Base-by-base conservation (phyloP, 2,888 invertebrate genomes). In the Hirtodrosophila alboralis region DNA sequence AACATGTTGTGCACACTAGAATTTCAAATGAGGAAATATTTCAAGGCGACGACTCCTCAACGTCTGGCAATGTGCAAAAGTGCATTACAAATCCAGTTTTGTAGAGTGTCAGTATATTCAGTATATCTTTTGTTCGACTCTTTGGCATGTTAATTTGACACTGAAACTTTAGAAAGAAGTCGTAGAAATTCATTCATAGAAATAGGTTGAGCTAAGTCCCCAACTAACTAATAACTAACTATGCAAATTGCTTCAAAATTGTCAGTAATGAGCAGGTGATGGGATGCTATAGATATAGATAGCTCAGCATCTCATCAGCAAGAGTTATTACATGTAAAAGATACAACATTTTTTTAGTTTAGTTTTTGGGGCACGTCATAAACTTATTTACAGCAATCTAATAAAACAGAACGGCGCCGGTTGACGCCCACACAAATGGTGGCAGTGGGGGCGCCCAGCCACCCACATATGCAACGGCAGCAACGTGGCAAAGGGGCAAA, bases 301-400 rank as follows among this genome's bases (percentile, higher is more conserved):
- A 61, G 18, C 28, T 48, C 6, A 16, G 18, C 47, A 51, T 16
- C 44, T 59, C 61, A 67, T 67, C 60, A 54, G 53, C 16, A 7
- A 12, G 7, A 41, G 49, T 61, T 48, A 26, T 41, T 51, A 16
- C 49, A 62, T 43, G 40, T 33, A 21, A 23, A 47, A 51, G 41
- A 45, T 59, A 36, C 12, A 8, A 34, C 14, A 12, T 37, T 33
- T 18, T 27, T 28, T 37, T 10, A 23, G 6, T 27, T 27, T 47
- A 40, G 28, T 73, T 79, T 78, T 81, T 53, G 49, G 71, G 68
- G 63, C 60, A 61, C 58, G 58, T 75, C 83, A 75, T 85, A 75
- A 78, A 85, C 73, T 66, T 84, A 83, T 79, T 85, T 85, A 83
- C 83, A 66, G 75, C 79, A 85, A 79, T 79, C 85, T 79, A 79